Evolutionary conservation across 1,140 invertebrate species (phyloP), one percentile per base, ranked within the genome.

Genomic region (Pararge aegeria): DNA sequence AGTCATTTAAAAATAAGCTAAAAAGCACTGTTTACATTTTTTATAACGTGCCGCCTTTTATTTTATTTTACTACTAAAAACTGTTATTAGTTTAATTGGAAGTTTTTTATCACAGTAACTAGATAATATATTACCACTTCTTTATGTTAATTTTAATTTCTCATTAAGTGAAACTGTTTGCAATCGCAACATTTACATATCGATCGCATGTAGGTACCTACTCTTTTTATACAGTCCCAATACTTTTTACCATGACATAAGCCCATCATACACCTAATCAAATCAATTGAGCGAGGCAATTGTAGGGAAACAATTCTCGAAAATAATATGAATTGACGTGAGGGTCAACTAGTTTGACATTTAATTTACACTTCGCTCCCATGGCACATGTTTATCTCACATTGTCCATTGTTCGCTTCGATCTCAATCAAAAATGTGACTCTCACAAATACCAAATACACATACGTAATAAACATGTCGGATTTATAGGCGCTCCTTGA

Each of bases 311-410:
- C 30, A 12, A 12, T 34, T 34, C 27, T 3, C 13, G 13, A n/a
- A 7, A 19, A 34, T 34, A 67, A 66, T 65, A 30, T 40, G 53
- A 64, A 70, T 67, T 61, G 61, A 61, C 56, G 56, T 49, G n/a
- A 29, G 44, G 58, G 62, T 68, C 66, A 66, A 68, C 57, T 61
- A 59, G 54, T 64, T 61, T 72, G 69, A 72, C 69, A 66, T 72
- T 68, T 66, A 63, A 68, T 71, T 71, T 65, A 68, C 69, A 67
- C 51, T 16, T 18, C 52, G 38, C 37, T 54, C 42, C 52, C 52
- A 42, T 42, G 52, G 15, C 6, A 18, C n/a, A 19, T 42, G 34
- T 54, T 54, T 27, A 20, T 54, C 38, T 12, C 34, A 44, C 15
- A 54, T 54, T 54, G 52, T 54, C 34, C 52, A 54, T 44, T 54